Evolutionary conservation across 2,888 invertebrate species (phyloP), one percentile per base, ranked within the genome.

Genomic region (Seira ritae): DNA sequence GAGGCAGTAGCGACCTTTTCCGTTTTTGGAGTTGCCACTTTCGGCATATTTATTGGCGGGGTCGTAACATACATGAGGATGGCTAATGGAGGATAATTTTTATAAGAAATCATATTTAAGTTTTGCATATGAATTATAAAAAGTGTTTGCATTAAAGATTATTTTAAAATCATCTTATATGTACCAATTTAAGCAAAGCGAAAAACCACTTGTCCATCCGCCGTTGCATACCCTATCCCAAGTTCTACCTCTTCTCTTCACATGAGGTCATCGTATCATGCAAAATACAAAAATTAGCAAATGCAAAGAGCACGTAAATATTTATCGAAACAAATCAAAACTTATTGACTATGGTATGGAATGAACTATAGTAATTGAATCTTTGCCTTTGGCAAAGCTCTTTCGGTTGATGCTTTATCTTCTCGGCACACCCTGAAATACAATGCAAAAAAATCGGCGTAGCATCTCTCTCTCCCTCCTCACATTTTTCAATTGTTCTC

Each of bases 201-300:
- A n/a, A 31, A 31, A 31, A 31, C 3, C 31, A 31, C 8, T 31
- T 8, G 8, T 31, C 8, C 8, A 31, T 31, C 8, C 8, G 31
- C 31, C 8, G 8, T 8, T 8, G 8, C 31, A 31, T 31, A 8
- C 55, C 69, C 68, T 69, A 69, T 60, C 76, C 15, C 68, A 76
- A 76, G 55, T 12, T n/a, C 55, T 17, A 6, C n/a, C n/a, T n/a
- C n/a, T 31, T 8, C 15, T 4, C 12, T n/a, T 60, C 0, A 67
- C 24, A 66, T 55, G 60, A 76, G 76, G 76, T 76, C 76, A 76
- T 76, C 69, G 76, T 37, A 65, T 67, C 37, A 67, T 67, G 50
- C 10, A 23, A 55, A n/a, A 31, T 8, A 55, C 1, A 55, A 17
- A 55, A 55, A 55, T 55, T 55, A 55, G 15, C 55, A 55, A n/a